Percentiles rank a stretch among this genome's conserved stretches.
phyloP scores from a whole-genome alignment of 2,113 vertebrate species.

The Coreoperca whiteheadi region DNA sequence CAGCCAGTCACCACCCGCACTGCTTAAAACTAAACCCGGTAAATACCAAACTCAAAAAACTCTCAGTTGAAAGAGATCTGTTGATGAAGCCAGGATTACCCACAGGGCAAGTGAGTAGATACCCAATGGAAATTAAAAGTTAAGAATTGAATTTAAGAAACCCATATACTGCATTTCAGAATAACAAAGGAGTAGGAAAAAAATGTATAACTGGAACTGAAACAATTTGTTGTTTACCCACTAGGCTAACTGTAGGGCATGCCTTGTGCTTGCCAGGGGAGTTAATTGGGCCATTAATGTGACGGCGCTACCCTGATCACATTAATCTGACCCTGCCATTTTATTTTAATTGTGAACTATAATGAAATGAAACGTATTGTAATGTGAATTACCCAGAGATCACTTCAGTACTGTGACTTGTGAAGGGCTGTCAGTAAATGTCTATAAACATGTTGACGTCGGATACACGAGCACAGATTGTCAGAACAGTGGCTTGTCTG shows the following conservation, averaged over 20 bases:
- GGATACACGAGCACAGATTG: not conserved
- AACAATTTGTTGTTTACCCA: not conserved
- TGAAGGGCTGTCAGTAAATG: not conserved
- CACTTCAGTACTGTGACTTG: not conserved
- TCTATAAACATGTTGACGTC: not conserved
- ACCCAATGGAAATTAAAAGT: not conserved
- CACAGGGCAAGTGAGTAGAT: not conserved
- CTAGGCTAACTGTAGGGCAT: not conserved
- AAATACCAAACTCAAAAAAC: not conserved
- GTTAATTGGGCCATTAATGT: not conserved
- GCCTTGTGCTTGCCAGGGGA: not conserved
- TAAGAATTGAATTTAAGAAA: not conserved
- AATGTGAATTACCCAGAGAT: not conserved
- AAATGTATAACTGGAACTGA: not conserved
- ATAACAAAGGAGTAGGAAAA: not conserved
- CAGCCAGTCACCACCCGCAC: not conserved
- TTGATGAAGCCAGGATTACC: not conserved
- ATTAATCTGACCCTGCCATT: not conserved
- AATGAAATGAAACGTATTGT: not conserved
- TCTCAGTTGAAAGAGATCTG: not conserved
- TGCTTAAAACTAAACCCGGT: not conserved
- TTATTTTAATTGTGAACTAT: not conserved
- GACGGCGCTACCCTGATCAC: not conserved
- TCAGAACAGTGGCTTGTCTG: constrained; percentile 2
- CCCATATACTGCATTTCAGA: not conserved